Base-by-base conservation (phyloP, 2,888 invertebrate species). In the Phorcus lineatus region DNA sequence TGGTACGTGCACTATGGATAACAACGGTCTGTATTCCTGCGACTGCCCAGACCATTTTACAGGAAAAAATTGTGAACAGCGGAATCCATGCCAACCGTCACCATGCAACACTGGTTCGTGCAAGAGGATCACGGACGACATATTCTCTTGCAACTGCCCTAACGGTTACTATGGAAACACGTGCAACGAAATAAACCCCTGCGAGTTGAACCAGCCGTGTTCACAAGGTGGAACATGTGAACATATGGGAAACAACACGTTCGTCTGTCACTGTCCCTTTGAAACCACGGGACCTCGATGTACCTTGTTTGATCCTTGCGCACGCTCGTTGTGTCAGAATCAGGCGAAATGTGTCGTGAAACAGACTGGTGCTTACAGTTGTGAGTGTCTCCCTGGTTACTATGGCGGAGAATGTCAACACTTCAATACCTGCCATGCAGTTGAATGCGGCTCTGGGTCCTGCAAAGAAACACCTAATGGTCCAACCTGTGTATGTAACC, bases 141-240 rank as follows among this genome's bases (percentile, higher is more conserved):
- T 76, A 24, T 87, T 82, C 62, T 24, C 77, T 6, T 92, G 92
- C 79, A n/a, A 80, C 17, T 92, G 92, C 76, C 74, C 79, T 47
- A 55, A 74, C 2, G 91, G 91, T 19, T 91, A 85, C 82, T 88
- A 83, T 22, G 91, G 91, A 0, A 19, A 80, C 11, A 83, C 78
- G 62, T 92, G 92, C 80, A 78, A 87, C 24, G 75, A 79, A 6
- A 79, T 78, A 28, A 85, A 92, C 75, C 86, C 84, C 2, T 91
- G 91, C 66, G 75, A 81, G 16, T 81, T 83, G 0, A 80, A 84
- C 7, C 70, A 81, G 4, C 92, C 92, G 0, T 93, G 93, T 79
- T 74, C 83, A 28, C 88, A 90, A 80, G 88, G 88, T 17, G 90
- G 88, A 16, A 84, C 83, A 6, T 93, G 93, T 80, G 57, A 81